phyloP scores from a whole-genome alignment of 2,113 vertebrate species.

The Eolophus roseicapilla region DNA sequence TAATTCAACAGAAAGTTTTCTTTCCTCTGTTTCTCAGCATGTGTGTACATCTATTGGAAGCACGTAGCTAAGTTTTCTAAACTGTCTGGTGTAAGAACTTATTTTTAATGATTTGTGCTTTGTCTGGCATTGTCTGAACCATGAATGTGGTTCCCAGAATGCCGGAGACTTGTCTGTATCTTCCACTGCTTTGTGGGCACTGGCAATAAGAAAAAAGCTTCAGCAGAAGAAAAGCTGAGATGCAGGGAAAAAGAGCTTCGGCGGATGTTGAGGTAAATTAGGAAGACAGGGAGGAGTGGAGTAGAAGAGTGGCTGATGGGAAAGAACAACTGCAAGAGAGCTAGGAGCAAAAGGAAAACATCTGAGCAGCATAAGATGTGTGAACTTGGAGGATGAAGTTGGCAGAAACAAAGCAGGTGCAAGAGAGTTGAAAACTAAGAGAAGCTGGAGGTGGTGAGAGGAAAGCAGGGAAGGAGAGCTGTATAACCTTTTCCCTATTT shows the following conservation, averaged over 20 bases:
- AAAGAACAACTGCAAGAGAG: background rate
- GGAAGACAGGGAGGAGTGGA: background rate
- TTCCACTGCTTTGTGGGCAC: background rate
- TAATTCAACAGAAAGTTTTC: background rate
- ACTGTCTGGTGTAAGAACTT: background rate
- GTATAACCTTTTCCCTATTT: background rate
- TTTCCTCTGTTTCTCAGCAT: background rate
- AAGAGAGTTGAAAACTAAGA: background rate
- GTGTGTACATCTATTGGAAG: background rate
- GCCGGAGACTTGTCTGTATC: background rate
- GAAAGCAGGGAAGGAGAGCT: background rate
- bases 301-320: too few relatives aligned
- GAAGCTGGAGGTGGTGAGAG: background rate
- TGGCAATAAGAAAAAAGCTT: background rate
- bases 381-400: background rate
- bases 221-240: background rate
- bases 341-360: background rate
- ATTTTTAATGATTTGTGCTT: background rate
- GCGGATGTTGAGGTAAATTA: background rate
- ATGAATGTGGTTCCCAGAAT: background rate
- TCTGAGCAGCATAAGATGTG: rapidly evolving
- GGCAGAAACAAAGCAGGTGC: background rate
- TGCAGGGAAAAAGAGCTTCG: background rate
- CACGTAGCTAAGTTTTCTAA: background rate
- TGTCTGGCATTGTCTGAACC: background rate